Evolutionary conservation across 2,888 invertebrate genomes (phyloP).

Genomic region (Cylloceria caligata): DNA sequence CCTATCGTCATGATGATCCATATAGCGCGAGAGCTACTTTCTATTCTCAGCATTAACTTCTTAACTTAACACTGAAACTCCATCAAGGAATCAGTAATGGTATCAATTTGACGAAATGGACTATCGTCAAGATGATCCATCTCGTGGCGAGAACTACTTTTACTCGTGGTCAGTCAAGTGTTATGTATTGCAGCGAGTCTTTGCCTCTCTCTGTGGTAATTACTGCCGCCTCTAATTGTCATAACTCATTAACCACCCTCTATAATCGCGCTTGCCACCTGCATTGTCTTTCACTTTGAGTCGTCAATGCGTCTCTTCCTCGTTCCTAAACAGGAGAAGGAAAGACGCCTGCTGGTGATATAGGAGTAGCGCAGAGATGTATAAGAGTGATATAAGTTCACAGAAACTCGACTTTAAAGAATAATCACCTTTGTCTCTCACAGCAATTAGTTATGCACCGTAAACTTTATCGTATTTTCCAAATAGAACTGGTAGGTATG

Average conservation of each 20-base stretch:
- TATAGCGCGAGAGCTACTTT: too few species aligned
- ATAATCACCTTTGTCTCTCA: conserved; percentile 56
- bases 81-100: too few species aligned
- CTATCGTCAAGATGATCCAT: conserved; percentile 5
- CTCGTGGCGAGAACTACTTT: conserved; percentile 47
- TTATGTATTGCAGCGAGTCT: not conserved
- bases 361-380: not conserved
- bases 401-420: conserved; percentile 31
- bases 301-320: conserved; percentile 21
- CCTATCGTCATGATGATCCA: too few species aligned
- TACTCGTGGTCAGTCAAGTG: conserved; percentile 35
- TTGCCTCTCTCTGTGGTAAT: conserved; percentile 51
- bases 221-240: conserved; percentile 9
- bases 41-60: conserved; percentile 7
- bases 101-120: conserved; percentile 41
- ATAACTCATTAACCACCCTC: conserved; percentile 41
- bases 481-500: conserved; percentile 29
- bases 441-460: conserved; percentile 33
- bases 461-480: conserved; percentile 51
- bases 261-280: not conserved
- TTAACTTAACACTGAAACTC: too few species aligned
- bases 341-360: conserved; percentile 25
- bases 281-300: conserved; percentile 20
- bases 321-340: not conserved
- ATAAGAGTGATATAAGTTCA: conserved; percentile 30